phyloP scores from a whole-genome alignment of 2,888 invertebrate genomes.

The Maniola hyperantus region DNA sequence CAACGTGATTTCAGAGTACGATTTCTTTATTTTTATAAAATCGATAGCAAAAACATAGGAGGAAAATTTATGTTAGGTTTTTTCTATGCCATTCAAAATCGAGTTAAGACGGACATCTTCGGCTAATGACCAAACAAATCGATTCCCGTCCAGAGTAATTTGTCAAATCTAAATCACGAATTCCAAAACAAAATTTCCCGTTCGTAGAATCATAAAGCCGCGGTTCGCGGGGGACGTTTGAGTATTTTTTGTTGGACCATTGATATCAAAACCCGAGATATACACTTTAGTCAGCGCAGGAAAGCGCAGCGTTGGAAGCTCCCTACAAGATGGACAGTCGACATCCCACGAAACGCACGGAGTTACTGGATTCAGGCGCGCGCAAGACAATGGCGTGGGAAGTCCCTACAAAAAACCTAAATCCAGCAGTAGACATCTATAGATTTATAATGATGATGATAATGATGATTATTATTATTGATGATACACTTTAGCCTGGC shows the following conservation, averaged over 20 bases:
- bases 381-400: no score
- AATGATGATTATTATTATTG: no score
- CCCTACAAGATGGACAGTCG: no score
- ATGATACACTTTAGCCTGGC: no score
- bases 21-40: not conserved
- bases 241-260: constrained; percentile 58
- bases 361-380: no score
- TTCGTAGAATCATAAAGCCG: constrained; percentile 65
- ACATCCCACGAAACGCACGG: no score
- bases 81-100: constrained; percentile 33
- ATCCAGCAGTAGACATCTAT: no score
- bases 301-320: no score
- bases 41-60: constrained; percentile 20
- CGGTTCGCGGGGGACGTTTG: constrained; percentile 59
- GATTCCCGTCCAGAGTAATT: constrained; percentile 62
- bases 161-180: constrained; percentile 75
- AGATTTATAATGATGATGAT: no score
- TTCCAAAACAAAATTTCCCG: constrained; percentile 57
- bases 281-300: not conserved
- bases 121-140: constrained; percentile 40
- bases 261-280: not conserved
- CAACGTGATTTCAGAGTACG: not conserved
- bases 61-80: constrained; percentile 19
- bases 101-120: constrained; percentile 34
- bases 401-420: no score